Evolutionary conservation across 1,140 invertebrate genomes (phyloP), one percentile per base, ranked within the genome.

Genomic region (Scaptomyza graminum): DNA sequence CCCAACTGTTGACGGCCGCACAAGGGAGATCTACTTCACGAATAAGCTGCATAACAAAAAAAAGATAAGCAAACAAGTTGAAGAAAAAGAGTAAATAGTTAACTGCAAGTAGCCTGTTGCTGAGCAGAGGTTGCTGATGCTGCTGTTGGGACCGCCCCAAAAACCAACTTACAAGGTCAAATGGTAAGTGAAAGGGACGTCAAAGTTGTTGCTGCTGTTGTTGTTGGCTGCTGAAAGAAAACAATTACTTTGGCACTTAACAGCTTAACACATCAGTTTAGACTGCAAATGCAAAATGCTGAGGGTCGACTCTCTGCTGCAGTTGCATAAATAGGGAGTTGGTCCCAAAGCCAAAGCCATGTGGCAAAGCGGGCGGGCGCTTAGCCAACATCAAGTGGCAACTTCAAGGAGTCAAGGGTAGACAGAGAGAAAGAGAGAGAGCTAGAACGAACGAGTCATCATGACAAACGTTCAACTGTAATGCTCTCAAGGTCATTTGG

Each of bases 181-280:
- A 79, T 79, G 79, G 67, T 82, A 87, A 85, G 78, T 77, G 82
- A 87, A 84, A 84, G 80, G 73, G 74, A 75, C 64, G 82, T 67
- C 77, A 71, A 68, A 62, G 41, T 59, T 34, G 49, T 13, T 44
- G 67, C 37, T 71, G 76, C 37, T 49, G 31, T 22, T 69, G 62
- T 60, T 70, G 70, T 49, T 70, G 52, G 69, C 51, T 69, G 79
- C 60, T 81, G 87, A 90, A 90, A 87, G 88, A 90, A 90, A 90
- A 90, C 87, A 90, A 87, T 90, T 88, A 87, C 79, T 90, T 83
- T 83, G 87, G 73, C 87, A 90, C 88, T 90, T 90, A 90, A 80
- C 87, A 90, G 74, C 80, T 90, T 85, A 90, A 90, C 85, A 81
- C 84, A 89, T 89, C 82, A 87, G 67, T 79, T 79, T 79, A 60